phyloP scores from a whole-genome alignment of 2,888 invertebrate genomes.

The Leptothorax acervorum region DNA sequence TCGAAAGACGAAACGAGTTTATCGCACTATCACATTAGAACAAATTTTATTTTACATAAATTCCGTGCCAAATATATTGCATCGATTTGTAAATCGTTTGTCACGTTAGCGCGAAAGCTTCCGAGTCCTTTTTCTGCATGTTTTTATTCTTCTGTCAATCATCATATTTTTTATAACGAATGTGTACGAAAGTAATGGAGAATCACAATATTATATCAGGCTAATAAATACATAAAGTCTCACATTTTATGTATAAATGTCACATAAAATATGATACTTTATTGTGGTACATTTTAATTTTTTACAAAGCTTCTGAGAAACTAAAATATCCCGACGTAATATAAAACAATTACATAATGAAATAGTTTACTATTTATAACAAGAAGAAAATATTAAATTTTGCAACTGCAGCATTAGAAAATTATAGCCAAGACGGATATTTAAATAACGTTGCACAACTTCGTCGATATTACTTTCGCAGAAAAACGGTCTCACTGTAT shows the following conservation, averaged over 20 bases:
- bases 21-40: constrained; percentile 25
- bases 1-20: constrained; percentile 25
- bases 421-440: neutral
- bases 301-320: neutral
- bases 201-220: neutral
- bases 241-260: neutral
- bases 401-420: neutral
- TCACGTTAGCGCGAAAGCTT: neutral
- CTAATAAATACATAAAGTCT: neutral
- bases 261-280: neutral
- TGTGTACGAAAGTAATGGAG: neutral
- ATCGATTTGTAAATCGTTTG: neutral
- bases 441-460: neutral
- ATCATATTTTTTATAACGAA: neutral
- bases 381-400: neutral
- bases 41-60: neutral
- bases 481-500: neutral
- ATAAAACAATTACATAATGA: neutral
- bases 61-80: neutral
- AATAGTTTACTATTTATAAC: neutral
- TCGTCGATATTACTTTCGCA: neutral
- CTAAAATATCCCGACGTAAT: neutral
- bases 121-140: neutral
- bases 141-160: constrained; percentile 14
- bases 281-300: neutral